Percentiles rank a stretch among this genome's conserved stretches.
Conservation (phyloP, 2,113 vertebrate species). For the Callipepla squamata region DNA sequence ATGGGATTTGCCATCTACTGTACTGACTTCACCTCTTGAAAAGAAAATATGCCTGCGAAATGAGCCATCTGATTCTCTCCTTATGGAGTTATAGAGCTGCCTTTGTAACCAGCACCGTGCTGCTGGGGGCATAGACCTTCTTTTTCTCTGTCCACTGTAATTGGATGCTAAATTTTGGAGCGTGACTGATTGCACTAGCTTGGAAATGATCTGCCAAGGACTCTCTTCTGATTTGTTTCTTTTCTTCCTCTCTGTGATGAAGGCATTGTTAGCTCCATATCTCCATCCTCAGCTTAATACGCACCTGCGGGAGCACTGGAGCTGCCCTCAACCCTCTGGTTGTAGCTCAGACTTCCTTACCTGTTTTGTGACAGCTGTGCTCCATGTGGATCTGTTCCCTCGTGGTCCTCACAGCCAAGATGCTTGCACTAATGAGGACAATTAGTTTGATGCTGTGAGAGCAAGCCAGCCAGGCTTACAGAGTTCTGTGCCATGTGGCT, state of each 20-base stretch:
- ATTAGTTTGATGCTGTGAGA: not conserved
- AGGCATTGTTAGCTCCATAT: not conserved
- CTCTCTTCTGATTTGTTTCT: no score
- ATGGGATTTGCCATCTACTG: not conserved
- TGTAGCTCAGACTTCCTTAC: not conserved
- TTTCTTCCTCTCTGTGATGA: not conserved
- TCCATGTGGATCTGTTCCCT: not conserved
- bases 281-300: not conserved
- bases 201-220: not conserved
- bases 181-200: not conserved
- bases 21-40: not conserved
- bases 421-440: not conserved
- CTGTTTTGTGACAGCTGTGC: fast-evolving
- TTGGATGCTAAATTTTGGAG: not conserved
- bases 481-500: not conserved
- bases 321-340: not conserved
- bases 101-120: not conserved
- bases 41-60: not conserved
- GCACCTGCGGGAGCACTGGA: not conserved
- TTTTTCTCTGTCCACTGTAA: not conserved
- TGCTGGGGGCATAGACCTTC: not conserved
- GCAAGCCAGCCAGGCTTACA: not conserved
- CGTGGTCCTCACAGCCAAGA: fast-evolving
- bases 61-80: not conserved
- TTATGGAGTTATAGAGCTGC: not conserved